Conservation (phyloP, 2,113 vertebrate genomes). For the Eidolon helvum region DNA sequence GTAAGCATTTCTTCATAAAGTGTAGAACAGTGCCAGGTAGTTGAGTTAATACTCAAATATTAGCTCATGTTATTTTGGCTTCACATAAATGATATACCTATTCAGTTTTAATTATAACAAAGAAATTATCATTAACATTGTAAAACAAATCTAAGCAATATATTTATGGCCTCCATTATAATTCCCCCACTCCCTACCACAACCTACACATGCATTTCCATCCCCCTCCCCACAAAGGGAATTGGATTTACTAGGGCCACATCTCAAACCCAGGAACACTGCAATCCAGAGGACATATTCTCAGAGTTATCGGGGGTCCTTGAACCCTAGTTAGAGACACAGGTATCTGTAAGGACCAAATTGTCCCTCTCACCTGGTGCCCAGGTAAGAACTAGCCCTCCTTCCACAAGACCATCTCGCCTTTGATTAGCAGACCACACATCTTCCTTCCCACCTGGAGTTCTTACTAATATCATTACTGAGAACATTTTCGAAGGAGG, state of each 20-base stretch:
- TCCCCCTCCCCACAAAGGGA: neutral
- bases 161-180: neutral
- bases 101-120: conserved; percentile 2
- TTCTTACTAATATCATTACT: neutral
- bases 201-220: neutral
- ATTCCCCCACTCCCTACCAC: neutral
- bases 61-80: neutral
- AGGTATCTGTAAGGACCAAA: too few species aligned
- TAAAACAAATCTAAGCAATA: neutral
- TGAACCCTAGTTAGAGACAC: neutral
- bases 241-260: neutral
- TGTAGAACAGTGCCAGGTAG: neutral
- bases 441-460: neutral
- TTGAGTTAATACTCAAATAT: neutral
- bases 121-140: neutral
- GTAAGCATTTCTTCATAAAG: neutral
- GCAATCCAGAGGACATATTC: neutral
- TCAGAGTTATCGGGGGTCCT: neutral
- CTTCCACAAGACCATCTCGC: too few species aligned
- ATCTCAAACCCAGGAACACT: neutral
- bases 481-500: neutral
- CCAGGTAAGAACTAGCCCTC: neutral
- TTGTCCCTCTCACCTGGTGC: too few species aligned
- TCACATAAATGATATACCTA: neutral
- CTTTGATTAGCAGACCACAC: fast-evolving